Conservation (phyloP, 2,888 invertebrate species). For the Lasioglossum morio region DNA sequence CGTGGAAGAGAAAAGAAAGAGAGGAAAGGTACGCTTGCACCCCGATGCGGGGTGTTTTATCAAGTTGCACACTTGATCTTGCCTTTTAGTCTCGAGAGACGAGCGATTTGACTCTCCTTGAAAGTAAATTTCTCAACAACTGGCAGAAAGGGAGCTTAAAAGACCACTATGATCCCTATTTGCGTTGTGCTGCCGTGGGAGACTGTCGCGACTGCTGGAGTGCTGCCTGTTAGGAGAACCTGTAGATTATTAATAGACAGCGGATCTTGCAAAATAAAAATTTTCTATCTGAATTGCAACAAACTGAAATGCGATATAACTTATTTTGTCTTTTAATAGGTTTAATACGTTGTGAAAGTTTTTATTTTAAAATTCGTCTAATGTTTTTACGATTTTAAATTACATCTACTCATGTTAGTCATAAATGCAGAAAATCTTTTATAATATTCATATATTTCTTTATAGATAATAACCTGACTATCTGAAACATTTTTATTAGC, state of each 20-base stretch:
- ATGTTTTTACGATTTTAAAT: too few relatives aligned
- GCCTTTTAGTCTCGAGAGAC: slow-evolving; percentile 57
- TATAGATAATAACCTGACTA: too few relatives aligned
- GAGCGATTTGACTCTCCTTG: slow-evolving; percentile 66
- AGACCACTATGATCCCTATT: slow-evolving; percentile 24
- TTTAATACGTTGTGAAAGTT: too few relatives aligned
- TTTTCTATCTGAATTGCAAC: too few relatives aligned
- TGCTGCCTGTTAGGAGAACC: not conserved
- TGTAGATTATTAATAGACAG: not conserved
- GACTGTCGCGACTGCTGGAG: not conserved
- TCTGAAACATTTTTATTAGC: not conserved
- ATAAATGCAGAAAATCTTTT: too few relatives aligned
- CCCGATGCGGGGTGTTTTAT: slow-evolving; percentile 51
- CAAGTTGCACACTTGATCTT: slow-evolving; percentile 60
- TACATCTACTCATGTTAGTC: too few relatives aligned
- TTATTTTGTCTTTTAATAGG: too few relatives aligned
- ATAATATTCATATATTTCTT: too few relatives aligned
- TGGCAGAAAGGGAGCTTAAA: slow-evolving; percentile 48
- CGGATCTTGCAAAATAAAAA: too few relatives aligned
- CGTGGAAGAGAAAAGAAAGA: slow-evolving; percentile 21
- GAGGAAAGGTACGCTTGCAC: slow-evolving; percentile 18
- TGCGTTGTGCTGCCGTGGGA: not conserved
- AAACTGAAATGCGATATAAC: too few relatives aligned
- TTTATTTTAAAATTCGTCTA: too few relatives aligned
- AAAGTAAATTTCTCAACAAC: slow-evolving; percentile 67